Evolutionary conservation across 2,113 vertebrate genomes (phyloP), one percentile per base, ranked within the genome.

Genomic region (Bucco capensis): DNA sequence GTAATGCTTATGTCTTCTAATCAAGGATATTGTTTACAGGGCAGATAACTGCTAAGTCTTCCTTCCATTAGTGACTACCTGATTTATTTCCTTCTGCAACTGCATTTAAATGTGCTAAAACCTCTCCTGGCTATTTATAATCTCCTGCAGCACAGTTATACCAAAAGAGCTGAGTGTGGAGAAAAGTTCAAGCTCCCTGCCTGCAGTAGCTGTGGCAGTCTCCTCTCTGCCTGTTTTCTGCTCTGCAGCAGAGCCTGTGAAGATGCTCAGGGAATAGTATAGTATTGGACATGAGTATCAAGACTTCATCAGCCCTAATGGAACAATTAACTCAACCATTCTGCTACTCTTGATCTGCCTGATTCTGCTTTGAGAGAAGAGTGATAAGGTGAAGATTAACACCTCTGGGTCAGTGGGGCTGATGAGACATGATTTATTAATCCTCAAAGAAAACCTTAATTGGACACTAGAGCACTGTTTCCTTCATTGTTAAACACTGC

Each of bases 361-460:
- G 97, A 94, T 95, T 95, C 93, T 96, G 89, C 92, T 96, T 96
- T 91, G 89, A 96, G 95, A 97, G 97, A 96, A 96, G 69, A 92
- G 85, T 61, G 85, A 94, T 96, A 96, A 97, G 90, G 90, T 96
- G 82, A 96, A 97, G 96, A 97, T 96, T 96, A 98, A 96, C 92
- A 97, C 94, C 95, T 96, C 94, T 95, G 90, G 83, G 95, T 97
- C 85, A 73, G 42, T 53, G 71, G 46, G 67, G 81, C 88, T 97
- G 96, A 97, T 95, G 95, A 96, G 92, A 97, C 96, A 95, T 94
- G 96, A 97, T 83, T 97, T 98, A 96, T 96, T 96, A 98, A 97
- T 97, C 96, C 94, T 93, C 91, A 90, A 96, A 96, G 93, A 96
- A 96, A 97, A 95, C 69, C 95, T 95, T 97, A 97, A 98, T 97